Percentiles rank a stretch among this genome's conserved stretches.
Conservation (phyloP, 2,797 vertebrate species). For the Gallinago nigripennis region DNA sequence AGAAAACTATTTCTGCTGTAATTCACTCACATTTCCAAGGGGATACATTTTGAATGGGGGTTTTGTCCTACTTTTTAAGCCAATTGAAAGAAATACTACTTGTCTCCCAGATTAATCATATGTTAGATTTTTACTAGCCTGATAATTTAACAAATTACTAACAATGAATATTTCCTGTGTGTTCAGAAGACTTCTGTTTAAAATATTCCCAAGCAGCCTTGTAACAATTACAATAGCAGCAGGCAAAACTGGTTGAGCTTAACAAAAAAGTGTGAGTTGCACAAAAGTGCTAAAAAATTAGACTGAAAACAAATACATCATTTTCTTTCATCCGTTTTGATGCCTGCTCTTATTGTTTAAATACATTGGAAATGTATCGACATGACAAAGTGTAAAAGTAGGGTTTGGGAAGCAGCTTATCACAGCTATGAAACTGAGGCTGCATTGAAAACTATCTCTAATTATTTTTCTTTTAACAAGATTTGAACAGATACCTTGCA, state of each 20-base stretch:
- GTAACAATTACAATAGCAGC: neutral
- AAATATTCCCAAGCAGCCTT: neutral
- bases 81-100: neutral
- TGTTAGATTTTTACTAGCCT: neutral
- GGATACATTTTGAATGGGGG: neutral
- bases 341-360: neutral
- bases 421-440: neutral
- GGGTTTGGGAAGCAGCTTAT: neutral
- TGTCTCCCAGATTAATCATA: neutral
- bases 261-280: neutral
- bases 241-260: neutral
- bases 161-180: neutral
- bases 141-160: neutral
- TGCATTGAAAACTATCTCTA: neutral
- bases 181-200: neutral
- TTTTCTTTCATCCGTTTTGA: neutral
- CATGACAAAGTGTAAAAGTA: neutral
- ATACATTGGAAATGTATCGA: neutral
- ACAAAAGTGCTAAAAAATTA: neutral
- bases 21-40: neutral
- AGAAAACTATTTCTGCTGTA: constrained; percentile 1
- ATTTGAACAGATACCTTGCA: neutral
- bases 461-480: neutral
- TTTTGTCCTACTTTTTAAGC: neutral
- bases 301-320: neutral